Conservation (phyloP, 2,797 vertebrate genomes). For the Pangasius krempfi region DNA sequence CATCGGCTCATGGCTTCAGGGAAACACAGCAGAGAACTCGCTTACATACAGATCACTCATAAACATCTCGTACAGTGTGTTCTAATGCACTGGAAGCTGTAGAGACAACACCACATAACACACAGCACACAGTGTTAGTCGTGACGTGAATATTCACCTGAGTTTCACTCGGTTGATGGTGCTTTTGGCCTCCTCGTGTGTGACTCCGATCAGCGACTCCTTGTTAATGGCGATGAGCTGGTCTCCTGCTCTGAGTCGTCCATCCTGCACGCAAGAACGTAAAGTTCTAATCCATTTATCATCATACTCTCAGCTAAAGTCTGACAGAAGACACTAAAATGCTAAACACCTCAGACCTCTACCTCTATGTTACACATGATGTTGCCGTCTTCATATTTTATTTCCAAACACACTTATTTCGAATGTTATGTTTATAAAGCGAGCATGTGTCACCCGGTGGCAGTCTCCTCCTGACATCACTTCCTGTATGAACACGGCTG, state of each 20-base stretch:
- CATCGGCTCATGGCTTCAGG: constrained; percentile 76
- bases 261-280: constrained; percentile 74
- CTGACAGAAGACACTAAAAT: not conserved
- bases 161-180: constrained; percentile 82
- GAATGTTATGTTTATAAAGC: not conserved
- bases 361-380: not conserved
- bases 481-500: constrained; percentile 87
- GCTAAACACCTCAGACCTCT: not conserved
- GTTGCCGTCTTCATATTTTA: not conserved
- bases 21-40: not conserved
- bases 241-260: constrained; percentile 85
- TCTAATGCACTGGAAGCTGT: not conserved
- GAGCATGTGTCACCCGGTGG: constrained; percentile 73
- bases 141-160: constrained; percentile 69
- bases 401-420: not conserved
- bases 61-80: not conserved
- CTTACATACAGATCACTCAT: not conserved
- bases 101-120: not conserved
- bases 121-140: not conserved
- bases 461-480: constrained; percentile 86
- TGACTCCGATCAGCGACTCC: constrained; percentile 87
- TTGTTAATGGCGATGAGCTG: constrained; percentile 89
- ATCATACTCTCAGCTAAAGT: not conserved
- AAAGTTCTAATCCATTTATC: not conserved
- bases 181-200: constrained; percentile 86